A percentile compares a stretch with the other conserved stretches of the same genome.
phyloP scores from a whole-genome alignment of 2,113 vertebrate genomes.

The Excalfactoria chinensis region DNA sequence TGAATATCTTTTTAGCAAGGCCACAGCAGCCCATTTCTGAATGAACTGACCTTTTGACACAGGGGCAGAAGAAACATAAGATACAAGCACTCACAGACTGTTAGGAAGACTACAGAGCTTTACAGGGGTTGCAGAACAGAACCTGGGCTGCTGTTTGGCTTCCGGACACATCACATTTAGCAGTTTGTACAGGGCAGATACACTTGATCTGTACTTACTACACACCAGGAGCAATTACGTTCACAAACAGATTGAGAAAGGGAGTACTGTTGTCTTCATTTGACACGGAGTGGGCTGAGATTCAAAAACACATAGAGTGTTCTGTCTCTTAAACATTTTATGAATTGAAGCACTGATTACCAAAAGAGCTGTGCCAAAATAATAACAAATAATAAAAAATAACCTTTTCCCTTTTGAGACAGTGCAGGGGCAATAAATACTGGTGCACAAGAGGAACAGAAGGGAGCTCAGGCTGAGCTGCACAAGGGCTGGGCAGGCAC shows the following conservation, averaged over 20 bases:
- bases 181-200: neutral
- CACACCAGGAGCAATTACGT: neutral
- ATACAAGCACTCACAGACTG: neutral
- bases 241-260: neutral
- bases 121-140: neutral
- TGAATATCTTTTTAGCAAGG: neutral
- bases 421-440: neutral
- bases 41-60: neutral
- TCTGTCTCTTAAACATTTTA: neutral
- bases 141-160: neutral
- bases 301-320: neutral
- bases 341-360: neutral
- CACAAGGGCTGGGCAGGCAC: neutral
- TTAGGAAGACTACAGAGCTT: neutral
- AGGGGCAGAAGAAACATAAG: neutral
- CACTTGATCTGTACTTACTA: too few relatives aligned
- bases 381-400: neutral
- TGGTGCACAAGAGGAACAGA: neutral
- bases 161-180: neutral
- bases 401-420: neutral
- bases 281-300: neutral
- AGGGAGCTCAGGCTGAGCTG: neutral
- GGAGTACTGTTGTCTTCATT: slow-evolving; percentile 5
- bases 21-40: neutral
- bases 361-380: neutral